Evolutionary conservation across 2,113 vertebrate genomes (phyloP), one percentile per base, ranked within the genome.

Genomic region (Hippocampus barbouri): DNA sequence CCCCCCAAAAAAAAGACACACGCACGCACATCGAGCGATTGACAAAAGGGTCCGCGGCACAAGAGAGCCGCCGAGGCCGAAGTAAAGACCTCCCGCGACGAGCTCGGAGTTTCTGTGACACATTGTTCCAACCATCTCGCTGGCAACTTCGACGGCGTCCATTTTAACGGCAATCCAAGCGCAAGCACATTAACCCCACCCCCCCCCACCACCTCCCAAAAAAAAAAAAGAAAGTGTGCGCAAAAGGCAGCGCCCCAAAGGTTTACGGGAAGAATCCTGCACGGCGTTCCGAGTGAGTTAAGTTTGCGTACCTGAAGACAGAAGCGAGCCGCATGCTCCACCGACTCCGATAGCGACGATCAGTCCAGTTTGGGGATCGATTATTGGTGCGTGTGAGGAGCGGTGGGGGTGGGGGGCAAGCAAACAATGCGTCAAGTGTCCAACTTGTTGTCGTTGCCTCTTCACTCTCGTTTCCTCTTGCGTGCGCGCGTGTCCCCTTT

Each of bases 31-130:
- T 81, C 62, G 69, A 87, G 83, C 84, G 81, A 41, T 76, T 70
- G 80, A 79, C 77, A 84, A 83, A 87, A 81, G 89, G 79, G 76
- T 85, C 74, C 77, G 80, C 62, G 74, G 76, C 81, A 88, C 86
- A 89, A 88, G 81, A 89, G 86, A 87, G 75, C 79, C 75, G 75
- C 84, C 85, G 70, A 86, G 87, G 88, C 90, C 79, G 86, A 89
- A 91, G 75, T 90, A 90, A 90, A 70, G 89, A 90, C 89, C 90
- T 89, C 90, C 86, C 79, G 71, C 76, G 80, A 53, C 74, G 80
- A 53, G 59, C 27, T 84, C 84, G 87, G 89, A 86, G 86, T 88
- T 83, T 88, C 89, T 79, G 85, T 89, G 80, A 84, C 87, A 83
- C 83, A 85, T 83, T 83, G 79, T 71, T 60, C 68, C 76, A 72